Conservation (phyloP, 1,140 invertebrate genomes). For the Sitobion miscanthi region DNA sequence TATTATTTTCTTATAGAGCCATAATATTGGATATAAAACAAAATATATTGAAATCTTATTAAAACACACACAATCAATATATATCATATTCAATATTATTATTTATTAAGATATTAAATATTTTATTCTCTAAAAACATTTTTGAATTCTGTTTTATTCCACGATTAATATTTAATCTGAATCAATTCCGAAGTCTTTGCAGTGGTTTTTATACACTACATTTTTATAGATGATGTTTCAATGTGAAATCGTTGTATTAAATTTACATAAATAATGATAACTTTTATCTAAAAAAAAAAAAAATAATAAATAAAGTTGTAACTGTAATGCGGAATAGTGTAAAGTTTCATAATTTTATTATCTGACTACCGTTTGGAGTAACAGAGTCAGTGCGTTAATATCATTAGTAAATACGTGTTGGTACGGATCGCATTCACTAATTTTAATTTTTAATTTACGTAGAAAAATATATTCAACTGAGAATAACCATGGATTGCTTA, state of each 20-base stretch:
- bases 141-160: neutral
- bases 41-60: no score
- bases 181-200: neutral
- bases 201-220: neutral
- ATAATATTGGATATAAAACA: neutral
- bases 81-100: no score
- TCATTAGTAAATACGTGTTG: constrained; percentile 9
- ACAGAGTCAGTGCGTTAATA: neutral
- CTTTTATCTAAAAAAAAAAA: neutral
- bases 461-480: neutral
- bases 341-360: constrained; percentile 8
- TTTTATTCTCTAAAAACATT: neutral
- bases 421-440: neutral
- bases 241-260: neutral
- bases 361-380: neutral
- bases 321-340: neutral
- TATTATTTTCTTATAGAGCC: neutral
- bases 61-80: no score
- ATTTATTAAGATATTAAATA: neutral
- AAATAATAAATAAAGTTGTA: neutral
- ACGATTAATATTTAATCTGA: neutral
- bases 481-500: neutral
- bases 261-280: neutral
- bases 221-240: neutral
- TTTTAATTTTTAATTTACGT: neutral